These are phyloP conservation scores for Drosophila baimaii DNA, from an alignment of 1,140 invertebrate genomes.

Conservation along the genomic window DNA sequence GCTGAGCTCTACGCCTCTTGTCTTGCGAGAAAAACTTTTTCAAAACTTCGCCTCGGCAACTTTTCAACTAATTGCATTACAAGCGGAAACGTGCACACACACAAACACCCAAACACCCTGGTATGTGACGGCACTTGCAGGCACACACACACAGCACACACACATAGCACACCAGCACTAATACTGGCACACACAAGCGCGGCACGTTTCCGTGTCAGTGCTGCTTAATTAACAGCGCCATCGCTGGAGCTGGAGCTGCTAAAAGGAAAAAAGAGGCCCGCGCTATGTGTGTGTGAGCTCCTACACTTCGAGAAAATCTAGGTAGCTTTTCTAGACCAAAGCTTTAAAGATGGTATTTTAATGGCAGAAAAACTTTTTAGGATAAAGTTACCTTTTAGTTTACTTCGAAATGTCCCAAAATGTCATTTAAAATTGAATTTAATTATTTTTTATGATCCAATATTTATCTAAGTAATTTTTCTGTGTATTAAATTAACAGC, in stretches of 20 bases:
- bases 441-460: too few relatives aligned
- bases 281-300: conserved; percentile 3
- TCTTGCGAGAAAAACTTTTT: conserved; percentile 54
- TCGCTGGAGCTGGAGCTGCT: conserved; percentile 35
- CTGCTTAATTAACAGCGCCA: conserved; percentile 73
- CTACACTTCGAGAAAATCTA: background rate
- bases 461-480: background rate
- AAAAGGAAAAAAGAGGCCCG: conserved; percentile 31
- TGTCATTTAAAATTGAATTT: too few relatives aligned
- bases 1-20: conserved; percentile 10
- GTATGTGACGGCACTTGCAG: background rate
- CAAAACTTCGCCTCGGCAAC: conserved; percentile 65
- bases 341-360: background rate
- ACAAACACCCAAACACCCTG: conserved; percentile 5
- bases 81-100: conserved; percentile 75
- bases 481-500: conserved; percentile 36
- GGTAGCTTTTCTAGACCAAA: rapidly evolving
- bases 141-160: conserved; percentile 1
- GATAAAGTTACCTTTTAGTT: background rate
- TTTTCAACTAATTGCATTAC: conserved; percentile 82
- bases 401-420: too few relatives aligned
- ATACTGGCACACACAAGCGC: conserved; percentile 16
- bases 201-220: conserved; percentile 66
- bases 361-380: background rate
- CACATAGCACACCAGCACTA: conserved; percentile 3